Percentiles rank a stretch among this genome's conserved stretches.
These are phyloP conservation scores for Erebia epiphron DNA, from an alignment of 2,888 invertebrate species.

Conservation along the genomic window DNA sequence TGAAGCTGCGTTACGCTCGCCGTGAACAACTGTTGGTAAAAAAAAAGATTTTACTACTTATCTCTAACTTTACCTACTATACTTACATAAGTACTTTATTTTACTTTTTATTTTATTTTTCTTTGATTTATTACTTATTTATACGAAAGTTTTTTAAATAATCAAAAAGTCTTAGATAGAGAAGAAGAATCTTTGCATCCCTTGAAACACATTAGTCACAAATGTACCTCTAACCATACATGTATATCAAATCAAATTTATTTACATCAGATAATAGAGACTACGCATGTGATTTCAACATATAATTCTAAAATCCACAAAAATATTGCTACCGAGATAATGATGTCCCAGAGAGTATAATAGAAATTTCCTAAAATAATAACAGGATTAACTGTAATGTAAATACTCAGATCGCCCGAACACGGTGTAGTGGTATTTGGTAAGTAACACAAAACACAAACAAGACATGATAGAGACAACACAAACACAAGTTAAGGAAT, in stretches of 20 bases:
- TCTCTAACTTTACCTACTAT: too few species aligned
- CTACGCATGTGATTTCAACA: not conserved
- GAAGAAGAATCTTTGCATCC: not conserved
- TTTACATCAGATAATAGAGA: not conserved
- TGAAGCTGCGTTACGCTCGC: constrained; percentile 72
- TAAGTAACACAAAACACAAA: constrained; percentile 31
- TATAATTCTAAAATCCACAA: not conserved
- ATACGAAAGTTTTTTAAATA: too few species aligned
- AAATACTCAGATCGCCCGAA: not conserved
- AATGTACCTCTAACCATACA: too few species aligned
- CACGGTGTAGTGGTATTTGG: constrained; percentile 28
- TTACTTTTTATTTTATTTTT: too few species aligned
- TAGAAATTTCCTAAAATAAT: not conserved
- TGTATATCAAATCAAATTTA: too few species aligned
- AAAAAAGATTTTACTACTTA: not conserved
- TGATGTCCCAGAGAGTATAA: not conserved
- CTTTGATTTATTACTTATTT: not conserved
- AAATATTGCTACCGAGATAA: constrained; percentile 1
- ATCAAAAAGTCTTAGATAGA: not conserved
- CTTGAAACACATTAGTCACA: too few species aligned
- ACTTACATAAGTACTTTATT: too few species aligned
- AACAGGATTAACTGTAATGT: constrained; percentile 4
- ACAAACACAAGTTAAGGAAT: constrained; percentile 34
- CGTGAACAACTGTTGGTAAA: constrained; percentile 61
- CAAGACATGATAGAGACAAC: constrained; percentile 16